Evolutionary conservation across 2,888 invertebrate genomes (phyloP), one percentile per base, ranked within the genome.

Genomic region (Crossocerus cetratus): DNA sequence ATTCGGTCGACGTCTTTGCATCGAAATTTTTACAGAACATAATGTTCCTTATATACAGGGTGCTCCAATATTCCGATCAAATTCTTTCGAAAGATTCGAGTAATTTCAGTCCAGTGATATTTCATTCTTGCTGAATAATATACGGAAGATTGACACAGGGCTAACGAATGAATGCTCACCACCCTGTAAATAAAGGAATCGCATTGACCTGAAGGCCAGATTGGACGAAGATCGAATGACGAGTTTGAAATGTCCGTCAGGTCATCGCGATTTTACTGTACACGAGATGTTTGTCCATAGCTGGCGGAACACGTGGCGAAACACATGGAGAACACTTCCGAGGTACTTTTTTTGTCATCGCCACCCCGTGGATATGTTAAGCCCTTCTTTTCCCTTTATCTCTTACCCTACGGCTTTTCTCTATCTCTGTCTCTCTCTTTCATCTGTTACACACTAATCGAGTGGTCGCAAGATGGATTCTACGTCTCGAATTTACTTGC

Each of bases 281-380:
- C 80, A 86, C 86, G 80, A 87, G 82, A 86, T 86, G 83, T 87
- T 86, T 87, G 86, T 87, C 63, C 86, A 83, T 87, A 87, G 87
- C 87, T 87, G 87, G 88, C 88, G 86, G 87, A 87, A 87, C 86
- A 87, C 87, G 87, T 87, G 87, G 85, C 87, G 85, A 86, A 79
- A 87, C 87, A 87, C 84, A 86, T 86, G 88, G 87, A 87, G 84
- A 87, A 86, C 85, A 85, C 86, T 78, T 81, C 84, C 74, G 87
- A 87, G 87, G 87, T 87, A 87, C 83, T 83, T 85, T 82, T 82
- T 32, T 32, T 32, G 32, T 77, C 69, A 83, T 76, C 79, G 75
- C 76, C 83, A 79, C 83, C 75, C 79, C 79, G 61, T 81, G 72
- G 32, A 32, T 32, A 79, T 82, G 69, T 84, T 81, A 78, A 77